Base-by-base conservation (phyloP, 2,113 vertebrate genomes). In the Oplegnathus fasciatus region DNA sequence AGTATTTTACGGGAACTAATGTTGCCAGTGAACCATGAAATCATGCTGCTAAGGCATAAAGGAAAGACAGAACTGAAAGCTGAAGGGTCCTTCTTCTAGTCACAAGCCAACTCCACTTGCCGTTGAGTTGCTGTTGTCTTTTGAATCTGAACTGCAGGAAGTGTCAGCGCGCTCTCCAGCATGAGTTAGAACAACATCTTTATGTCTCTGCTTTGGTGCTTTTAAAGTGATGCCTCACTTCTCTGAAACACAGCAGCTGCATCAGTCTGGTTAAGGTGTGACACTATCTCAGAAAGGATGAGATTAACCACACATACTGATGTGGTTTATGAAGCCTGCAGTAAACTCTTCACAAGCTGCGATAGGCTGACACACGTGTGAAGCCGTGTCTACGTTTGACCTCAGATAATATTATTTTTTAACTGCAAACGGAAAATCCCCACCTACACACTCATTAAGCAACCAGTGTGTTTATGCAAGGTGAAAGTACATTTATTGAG, bases 281-380 rank as follows among this genome's bases (percentile, higher is more conserved):
- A 46, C 58, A 22, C 1, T 11, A 30, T 46, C 52, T 76, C 58
- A 62, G 28, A 13, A 22, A 26, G 37, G 70, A 60, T 79, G 85
- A 50, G 69, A 83, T 80, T 48, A 61, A 84, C 86, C 88, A 58
- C 71, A 69, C 54, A 24, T 34, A 4, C 46, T 42, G 58, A 72
- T 32, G 17, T 0, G 1, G 0, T 48, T 42, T 60, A 22, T 8
- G 22, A 52, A 42, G 28, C 50, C 77, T 24, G 9, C 4, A 20
- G 22, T n/a, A 58, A 60, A 60, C 42, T 44, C n/a, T 8, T 30
- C 10, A 55, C 32, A 15, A 28, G 9, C 2, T 40, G 44, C 52
- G 42, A 62, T 37, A 42, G 34, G 42, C 80, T 60, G 11, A 55
- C 20, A 30, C 54, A 6, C 15, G 18, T n/a, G 62, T 10, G 8